Percentiles rank a stretch among this genome's conserved stretches.
Conservation (phyloP, 2,888 invertebrate genomes). For the Arge pagana region DNA sequence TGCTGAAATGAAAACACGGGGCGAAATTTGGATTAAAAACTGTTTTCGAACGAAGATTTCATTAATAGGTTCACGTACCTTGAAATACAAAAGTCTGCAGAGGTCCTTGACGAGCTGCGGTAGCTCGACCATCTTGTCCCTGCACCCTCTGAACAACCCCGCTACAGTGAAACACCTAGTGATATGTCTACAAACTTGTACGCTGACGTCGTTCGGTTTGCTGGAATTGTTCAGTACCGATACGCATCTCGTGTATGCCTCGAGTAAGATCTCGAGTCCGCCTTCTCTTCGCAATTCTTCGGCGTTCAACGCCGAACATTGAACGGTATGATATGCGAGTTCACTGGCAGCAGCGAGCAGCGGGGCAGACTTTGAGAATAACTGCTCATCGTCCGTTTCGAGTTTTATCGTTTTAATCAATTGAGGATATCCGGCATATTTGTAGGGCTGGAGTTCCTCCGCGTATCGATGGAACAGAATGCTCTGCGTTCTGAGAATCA, state of each 20-base stretch:
- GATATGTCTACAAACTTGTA: slow-evolving; percentile 90
- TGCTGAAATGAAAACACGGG: slow-evolving; percentile 65
- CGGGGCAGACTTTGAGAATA: slow-evolving; percentile 86
- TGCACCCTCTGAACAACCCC: slow-evolving; percentile 88
- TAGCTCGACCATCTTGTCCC: slow-evolving; percentile 84
- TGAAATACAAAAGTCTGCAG: slow-evolving; percentile 83
- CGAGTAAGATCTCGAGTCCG: slow-evolving; percentile 86
- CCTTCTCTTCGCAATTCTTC: slow-evolving; percentile 95
- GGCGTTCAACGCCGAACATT: slow-evolving; percentile 95
- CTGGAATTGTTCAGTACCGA: slow-evolving; percentile 84
- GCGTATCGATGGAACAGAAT: slow-evolving; percentile 92
- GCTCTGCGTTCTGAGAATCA: slow-evolving; percentile 90
- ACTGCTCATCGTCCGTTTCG: slow-evolving; percentile 89
- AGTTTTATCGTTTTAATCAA: slow-evolving; percentile 92
- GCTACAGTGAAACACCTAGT: slow-evolving; percentile 95
- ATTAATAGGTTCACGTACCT: slow-evolving; percentile 60
- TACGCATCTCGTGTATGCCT: slow-evolving; percentile 93
- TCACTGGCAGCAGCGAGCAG: slow-evolving; percentile 91
- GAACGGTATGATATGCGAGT: slow-evolving; percentile 94
- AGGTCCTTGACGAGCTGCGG: slow-evolving; percentile 87
- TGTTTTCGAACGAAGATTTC: slow-evolving; percentile 3
- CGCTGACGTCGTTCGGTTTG: slow-evolving; percentile 77
- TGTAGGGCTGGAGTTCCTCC: slow-evolving; percentile 90
- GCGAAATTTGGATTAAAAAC: not conserved
- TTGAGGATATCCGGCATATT: slow-evolving; percentile 98